These are phyloP conservation scores for Ptychodera flava DNA, from an alignment of 35 echinoderm and acorn worm species.

Conservation along the genomic window DNA sequence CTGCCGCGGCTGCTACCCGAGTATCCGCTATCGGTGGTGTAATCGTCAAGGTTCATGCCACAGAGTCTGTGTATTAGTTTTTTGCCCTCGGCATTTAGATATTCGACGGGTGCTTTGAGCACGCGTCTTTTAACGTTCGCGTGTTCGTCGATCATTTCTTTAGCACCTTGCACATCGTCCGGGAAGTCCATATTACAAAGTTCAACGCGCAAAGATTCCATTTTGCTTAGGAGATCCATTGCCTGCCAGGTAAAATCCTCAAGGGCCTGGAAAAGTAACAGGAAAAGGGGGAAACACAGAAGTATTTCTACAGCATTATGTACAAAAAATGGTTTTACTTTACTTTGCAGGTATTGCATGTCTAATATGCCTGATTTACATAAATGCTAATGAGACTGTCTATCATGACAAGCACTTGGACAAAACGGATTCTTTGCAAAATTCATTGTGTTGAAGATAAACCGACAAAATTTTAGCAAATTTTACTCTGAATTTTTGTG, in stretches of 20 bases:
- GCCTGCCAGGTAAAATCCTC: slow-evolving; percentile 89
- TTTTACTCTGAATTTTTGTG: too few relatives aligned
- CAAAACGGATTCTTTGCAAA: too few relatives aligned
- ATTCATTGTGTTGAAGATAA: too few relatives aligned
- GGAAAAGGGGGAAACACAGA: neutral
- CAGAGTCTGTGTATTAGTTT: slow-evolving; percentile 55
- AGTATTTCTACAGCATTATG: too few relatives aligned
- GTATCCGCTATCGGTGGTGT: slow-evolving; percentile 80
- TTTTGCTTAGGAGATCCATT: slow-evolving; percentile 75
- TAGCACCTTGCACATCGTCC: slow-evolving; percentile 53
- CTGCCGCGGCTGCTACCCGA: slow-evolving; percentile 76
- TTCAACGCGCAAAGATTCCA: slow-evolving; percentile 78
- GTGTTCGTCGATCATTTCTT: slow-evolving; percentile 74
- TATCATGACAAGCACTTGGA: too few relatives aligned
- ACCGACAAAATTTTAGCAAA: too few relatives aligned
- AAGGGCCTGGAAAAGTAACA: slow-evolving; percentile 36
- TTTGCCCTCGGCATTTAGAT: slow-evolving; percentile 83
- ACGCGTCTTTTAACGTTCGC: slow-evolving; percentile 45
- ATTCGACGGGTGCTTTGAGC: slow-evolving; percentile 62
- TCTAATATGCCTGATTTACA: too few relatives aligned
- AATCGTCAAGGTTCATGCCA: slow-evolving; percentile 47
- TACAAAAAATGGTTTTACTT: too few relatives aligned
- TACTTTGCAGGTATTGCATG: too few relatives aligned
- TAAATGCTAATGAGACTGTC: too few relatives aligned
- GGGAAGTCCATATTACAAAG: slow-evolving; percentile 66